Conservation (phyloP, 1,140 invertebrate species). For the Onthophagus taurus region DNA sequence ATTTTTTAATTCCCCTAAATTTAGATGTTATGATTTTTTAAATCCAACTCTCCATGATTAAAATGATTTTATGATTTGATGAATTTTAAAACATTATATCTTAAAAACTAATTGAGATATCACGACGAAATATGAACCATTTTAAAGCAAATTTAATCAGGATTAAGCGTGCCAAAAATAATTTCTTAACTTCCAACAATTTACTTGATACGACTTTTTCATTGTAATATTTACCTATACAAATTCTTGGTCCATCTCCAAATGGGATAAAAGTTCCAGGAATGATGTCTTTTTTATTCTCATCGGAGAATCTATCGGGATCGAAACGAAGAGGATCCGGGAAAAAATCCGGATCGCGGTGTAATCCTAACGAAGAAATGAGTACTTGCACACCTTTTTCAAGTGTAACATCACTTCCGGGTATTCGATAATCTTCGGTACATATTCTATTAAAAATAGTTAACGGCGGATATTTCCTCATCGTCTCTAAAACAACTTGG, state of each 20-base stretch:
- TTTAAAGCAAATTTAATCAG: not conserved
- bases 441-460: slow-evolving; percentile 2
- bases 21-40: too few relatives aligned
- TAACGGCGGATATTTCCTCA: slow-evolving; percentile 9
- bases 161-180: too few relatives aligned
- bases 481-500: slow-evolving; percentile 3
- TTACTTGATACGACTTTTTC: too few relatives aligned
- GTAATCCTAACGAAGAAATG: slow-evolving; percentile 1
- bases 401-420: not conserved
- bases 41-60: too few relatives aligned
- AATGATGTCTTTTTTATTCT: slow-evolving; percentile 1
- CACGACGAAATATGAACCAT: too few relatives aligned
- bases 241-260: slow-evolving; percentile 7
- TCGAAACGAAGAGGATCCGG: slow-evolving; percentile 4
- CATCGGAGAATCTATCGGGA: slow-evolving; percentile 10
- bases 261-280: slow-evolving; percentile 6
- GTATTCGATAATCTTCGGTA: slow-evolving; percentile 4
- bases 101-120: too few relatives aligned
- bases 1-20: too few relatives aligned
- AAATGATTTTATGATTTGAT: too few relatives aligned
- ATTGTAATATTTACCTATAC: slow-evolving; percentile 2
- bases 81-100: too few relatives aligned
- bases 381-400: slow-evolving; percentile 2
- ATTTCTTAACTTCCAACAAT: too few relatives aligned
- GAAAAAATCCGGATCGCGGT: slow-evolving; percentile 8